phyloP scores from a whole-genome alignment of 2,113 vertebrate species.

The Cyanoramphus novaezelandiae region DNA sequence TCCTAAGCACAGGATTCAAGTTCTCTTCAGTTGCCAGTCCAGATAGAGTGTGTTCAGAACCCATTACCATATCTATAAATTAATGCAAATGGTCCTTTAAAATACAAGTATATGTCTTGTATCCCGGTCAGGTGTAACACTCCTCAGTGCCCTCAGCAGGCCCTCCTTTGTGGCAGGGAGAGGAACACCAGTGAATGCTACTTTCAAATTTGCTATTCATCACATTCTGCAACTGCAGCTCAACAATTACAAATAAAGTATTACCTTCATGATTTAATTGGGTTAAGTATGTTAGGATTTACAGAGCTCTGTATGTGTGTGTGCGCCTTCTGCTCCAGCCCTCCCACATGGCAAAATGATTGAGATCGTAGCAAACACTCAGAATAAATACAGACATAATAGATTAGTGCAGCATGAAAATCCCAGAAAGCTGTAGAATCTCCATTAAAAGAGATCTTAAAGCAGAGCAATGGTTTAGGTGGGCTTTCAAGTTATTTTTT shows the following conservation, averaged over 20 bases:
- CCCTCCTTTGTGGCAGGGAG: neutral
- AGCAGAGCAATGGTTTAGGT: neutral
- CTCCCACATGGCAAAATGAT: slow-evolving; percentile 22
- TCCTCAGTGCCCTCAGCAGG: neutral
- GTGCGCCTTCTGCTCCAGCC: neutral
- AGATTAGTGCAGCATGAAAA: slow-evolving; percentile 18
- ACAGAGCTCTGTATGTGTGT: neutral
- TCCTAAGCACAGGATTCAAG: neutral
- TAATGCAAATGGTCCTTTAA: neutral
- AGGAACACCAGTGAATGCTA: neutral
- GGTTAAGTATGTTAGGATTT: slow-evolving; percentile 24
- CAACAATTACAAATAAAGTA: neutral
- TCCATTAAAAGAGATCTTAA: neutral
- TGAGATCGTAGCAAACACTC: slow-evolving; percentile 29
- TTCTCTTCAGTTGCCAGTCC: neutral
- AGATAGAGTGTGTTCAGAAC: neutral
- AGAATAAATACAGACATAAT: slow-evolving; percentile 14
- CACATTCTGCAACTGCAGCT: neutral
- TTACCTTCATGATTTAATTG: slow-evolving; percentile 10
- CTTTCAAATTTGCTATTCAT: neutral
- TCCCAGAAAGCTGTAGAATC: neutral
- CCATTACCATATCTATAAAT: neutral
- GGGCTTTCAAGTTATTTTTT: neutral
- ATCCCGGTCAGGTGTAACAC: neutral
- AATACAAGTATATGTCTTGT: neutral